Conservation (phyloP, 1,140 invertebrate genomes). For the Tetraneura akinire region DNA sequence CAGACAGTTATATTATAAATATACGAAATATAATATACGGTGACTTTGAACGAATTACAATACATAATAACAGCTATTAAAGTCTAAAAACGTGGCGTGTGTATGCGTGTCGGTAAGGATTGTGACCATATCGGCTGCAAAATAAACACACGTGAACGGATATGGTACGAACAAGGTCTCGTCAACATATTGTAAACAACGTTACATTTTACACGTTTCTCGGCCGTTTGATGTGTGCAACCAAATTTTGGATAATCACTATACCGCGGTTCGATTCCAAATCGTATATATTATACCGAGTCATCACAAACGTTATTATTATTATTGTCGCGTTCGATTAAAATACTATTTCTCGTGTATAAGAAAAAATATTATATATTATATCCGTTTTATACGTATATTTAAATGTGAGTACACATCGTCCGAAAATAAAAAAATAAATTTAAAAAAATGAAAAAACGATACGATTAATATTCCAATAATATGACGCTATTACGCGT, state of each 20-base stretch:
- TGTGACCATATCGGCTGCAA: constrained; percentile 38
- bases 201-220: background rate
- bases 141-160: constrained; percentile 34
- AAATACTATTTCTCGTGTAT: too few relatives aligned
- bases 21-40: too few relatives aligned
- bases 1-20: background rate
- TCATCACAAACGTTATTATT: too few relatives aligned
- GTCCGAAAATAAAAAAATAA: too few relatives aligned
- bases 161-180: constrained; percentile 45
- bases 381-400: too few relatives aligned
- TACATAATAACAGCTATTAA: constrained; percentile 19
- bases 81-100: too few relatives aligned
- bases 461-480: too few relatives aligned
- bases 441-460: too few relatives aligned
- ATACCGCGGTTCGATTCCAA: background rate
- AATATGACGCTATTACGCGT: too few relatives aligned
- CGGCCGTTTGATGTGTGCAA: background rate
- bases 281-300: background rate
- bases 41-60: constrained; percentile 18
- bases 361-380: too few relatives aligned
- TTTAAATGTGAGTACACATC: too few relatives aligned
- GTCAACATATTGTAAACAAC: background rate
- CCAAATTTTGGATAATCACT: background rate
- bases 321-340: too few relatives aligned
- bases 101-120: constrained; percentile 15